Conservation (phyloP, 2,888 invertebrate genomes). For the Archaeoteleia sp. region DNA sequence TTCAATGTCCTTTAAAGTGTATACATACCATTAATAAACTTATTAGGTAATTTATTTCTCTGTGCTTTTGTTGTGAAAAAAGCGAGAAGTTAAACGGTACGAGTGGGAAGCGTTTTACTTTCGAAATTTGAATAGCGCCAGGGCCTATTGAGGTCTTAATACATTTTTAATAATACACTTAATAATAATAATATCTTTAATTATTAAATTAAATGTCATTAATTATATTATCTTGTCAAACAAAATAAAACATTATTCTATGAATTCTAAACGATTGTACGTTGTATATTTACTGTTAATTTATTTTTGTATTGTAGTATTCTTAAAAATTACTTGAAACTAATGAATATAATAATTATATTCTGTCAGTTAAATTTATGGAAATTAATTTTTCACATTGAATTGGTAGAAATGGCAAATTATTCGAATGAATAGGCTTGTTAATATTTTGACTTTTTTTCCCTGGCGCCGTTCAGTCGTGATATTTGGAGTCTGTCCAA, state of each 20-base stretch:
- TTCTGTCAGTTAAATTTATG: too few species aligned
- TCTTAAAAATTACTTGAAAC: too few species aligned
- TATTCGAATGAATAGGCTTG: too few species aligned
- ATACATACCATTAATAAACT: slow-evolving; percentile 70
- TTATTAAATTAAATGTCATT: not conserved
- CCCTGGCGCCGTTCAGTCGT: slow-evolving; percentile 66
- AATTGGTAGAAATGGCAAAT: not conserved
- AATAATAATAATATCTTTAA: too few species aligned
- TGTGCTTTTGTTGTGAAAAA: slow-evolving; percentile 68
- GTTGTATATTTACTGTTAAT: too few species aligned
- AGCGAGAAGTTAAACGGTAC: slow-evolving; percentile 43
- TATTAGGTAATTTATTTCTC: slow-evolving; percentile 70
- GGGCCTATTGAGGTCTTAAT: slow-evolving; percentile 38
- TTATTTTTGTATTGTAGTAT: too few species aligned
- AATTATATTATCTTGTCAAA: too few species aligned
- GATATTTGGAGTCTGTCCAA: slow-evolving; percentile 70
- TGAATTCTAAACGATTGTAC: too few species aligned
- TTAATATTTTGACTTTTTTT: slow-evolving; percentile 15
- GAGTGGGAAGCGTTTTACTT: slow-evolving; percentile 59
- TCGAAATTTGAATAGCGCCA: slow-evolving; percentile 65
- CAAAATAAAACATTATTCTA: too few species aligned
- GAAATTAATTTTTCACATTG: too few species aligned
- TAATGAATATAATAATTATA: too few species aligned
- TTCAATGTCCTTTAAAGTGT: slow-evolving; percentile 74
- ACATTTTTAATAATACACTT: too few species aligned